phyloP scores from a whole-genome alignment of 2,888 invertebrate genomes.

The Dysmachus trigonus region DNA sequence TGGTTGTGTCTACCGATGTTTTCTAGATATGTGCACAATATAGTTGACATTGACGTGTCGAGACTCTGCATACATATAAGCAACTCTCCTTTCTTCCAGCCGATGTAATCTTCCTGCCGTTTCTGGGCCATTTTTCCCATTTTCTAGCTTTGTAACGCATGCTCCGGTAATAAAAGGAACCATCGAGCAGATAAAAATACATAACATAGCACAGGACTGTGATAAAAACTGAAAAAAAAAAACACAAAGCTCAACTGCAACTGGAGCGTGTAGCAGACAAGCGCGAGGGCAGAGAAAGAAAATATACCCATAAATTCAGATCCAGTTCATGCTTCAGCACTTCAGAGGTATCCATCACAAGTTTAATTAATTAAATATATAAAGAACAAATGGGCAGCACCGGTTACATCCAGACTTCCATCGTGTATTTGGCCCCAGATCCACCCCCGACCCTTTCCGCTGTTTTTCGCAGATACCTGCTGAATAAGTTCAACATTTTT shows the following conservation, averaged over 20 bases:
- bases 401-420: neutral
- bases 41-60: conserved; percentile 32
- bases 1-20: neutral
- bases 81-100: neutral
- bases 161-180: neutral
- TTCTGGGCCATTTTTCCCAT: conserved; percentile 4
- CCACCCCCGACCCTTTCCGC: neutral
- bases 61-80: conserved; percentile 23
- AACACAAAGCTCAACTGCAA: neutral
- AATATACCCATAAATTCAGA: conserved; percentile 17
- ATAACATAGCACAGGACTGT: neutral
- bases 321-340: conserved; percentile 15
- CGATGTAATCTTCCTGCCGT: neutral
- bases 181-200: conserved; percentile 16
- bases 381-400: conserved; percentile 21
- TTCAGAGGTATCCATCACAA: conserved; percentile 31
- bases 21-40: conserved; percentile 8
- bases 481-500: neutral
- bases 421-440: neutral
- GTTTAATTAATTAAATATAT: conserved; percentile 38
- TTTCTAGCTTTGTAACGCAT: conserved; percentile 8
- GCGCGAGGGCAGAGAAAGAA: neutral
- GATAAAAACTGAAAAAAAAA: conserved; percentile 8
- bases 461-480: neutral
- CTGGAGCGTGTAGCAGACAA: neutral